phyloP scores from a whole-genome alignment of 2,797 vertebrate genomes.

The Typhlichthys eigenmanni region DNA sequence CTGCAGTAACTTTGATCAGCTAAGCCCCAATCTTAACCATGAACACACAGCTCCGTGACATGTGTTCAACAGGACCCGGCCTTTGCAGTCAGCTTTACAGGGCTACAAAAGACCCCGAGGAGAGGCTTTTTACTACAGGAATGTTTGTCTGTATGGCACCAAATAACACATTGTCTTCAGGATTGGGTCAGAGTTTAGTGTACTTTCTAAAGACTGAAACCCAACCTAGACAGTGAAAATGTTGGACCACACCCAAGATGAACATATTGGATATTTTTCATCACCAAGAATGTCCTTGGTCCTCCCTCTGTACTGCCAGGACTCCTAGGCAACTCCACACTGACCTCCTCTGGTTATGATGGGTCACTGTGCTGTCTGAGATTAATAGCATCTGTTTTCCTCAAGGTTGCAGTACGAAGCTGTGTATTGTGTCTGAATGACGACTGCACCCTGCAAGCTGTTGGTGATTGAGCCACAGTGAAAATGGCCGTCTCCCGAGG shows the following conservation, averaged over 20 bases:
- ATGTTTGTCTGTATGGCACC: constrained; percentile 33
- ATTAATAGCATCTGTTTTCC: constrained; percentile 24
- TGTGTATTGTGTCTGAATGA: constrained; percentile 2
- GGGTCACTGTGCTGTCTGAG: constrained; percentile 50
- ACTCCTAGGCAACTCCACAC: constrained; percentile 67
- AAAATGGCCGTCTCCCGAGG: not conserved
- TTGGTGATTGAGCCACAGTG: constrained; percentile 4
- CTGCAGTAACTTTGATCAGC: constrained; percentile 73
- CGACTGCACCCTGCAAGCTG: constrained; percentile 1
- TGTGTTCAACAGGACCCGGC: constrained; percentile 70
- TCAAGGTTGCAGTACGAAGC: constrained; percentile 25
- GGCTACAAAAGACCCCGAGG: constrained; percentile 32
- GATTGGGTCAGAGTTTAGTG: constrained; percentile 31
- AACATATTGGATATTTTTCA: constrained; percentile 11
- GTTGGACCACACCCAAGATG: constrained; percentile 18
- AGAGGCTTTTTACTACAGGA: constrained; percentile 33
- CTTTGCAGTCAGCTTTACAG: constrained; percentile 57
- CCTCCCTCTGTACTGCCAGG: constrained; percentile 11
- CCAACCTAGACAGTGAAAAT: constrained; percentile 12
- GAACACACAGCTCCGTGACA: constrained; percentile 64
- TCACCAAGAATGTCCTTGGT: constrained; percentile 6
- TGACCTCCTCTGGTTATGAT: constrained; percentile 74
- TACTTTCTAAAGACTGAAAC: constrained; percentile 14
- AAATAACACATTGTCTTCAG: constrained; percentile 8
- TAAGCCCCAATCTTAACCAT: constrained; percentile 68